Base-by-base conservation (phyloP, 2,797 vertebrate species). In the Notolabrus celidotus region DNA sequence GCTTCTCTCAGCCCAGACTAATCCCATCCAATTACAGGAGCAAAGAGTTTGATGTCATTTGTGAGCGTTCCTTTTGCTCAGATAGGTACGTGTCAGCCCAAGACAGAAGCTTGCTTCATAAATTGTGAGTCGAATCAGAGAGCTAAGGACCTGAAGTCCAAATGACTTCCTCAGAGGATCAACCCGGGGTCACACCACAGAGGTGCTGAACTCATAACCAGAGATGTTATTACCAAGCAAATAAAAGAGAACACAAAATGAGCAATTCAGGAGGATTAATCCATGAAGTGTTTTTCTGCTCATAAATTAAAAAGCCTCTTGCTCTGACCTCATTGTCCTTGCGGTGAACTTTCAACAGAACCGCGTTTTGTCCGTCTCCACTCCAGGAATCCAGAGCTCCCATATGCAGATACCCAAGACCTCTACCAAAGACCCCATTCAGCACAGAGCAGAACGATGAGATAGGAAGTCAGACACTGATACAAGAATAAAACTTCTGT, bases 1-100 rank as follows among this genome's bases (percentile, higher is more conserved):
- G 77, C 77, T 71, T 84, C 77, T 66, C 76, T 78, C 74, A 57
- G 77, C 77, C 72, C 76, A 67, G 70, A 86, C 81, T 88, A 90
- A 92, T 90, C 87, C 83, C 53, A 68, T 71, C 80, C 86, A 88
- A 92, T 89, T 92, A 89, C 77, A 79, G 74, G 62, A 71, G 66
- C 58, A 85, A 80, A 82, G 71, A 74, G 61, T 79, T 83, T 68
- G 59, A 67, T 80, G 80, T 85, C 63, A 70, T 87, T 83, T 85
- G 71, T 25, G 49, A 76, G 66, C 15, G 12, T 67, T 77, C 39
- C 55, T 79, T 74, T 12, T 72, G 49, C 70, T 53, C 69, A 50
- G 63, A 67, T 50, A 49, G 62, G 72, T 78, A 56, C 14, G 7
- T 36, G 76, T 74, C 67, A 15, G 50, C 50, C 50, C 46, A 57